Base-by-base conservation (phyloP, 2,797 vertebrate species). In the Diplodus sargus region DNA sequence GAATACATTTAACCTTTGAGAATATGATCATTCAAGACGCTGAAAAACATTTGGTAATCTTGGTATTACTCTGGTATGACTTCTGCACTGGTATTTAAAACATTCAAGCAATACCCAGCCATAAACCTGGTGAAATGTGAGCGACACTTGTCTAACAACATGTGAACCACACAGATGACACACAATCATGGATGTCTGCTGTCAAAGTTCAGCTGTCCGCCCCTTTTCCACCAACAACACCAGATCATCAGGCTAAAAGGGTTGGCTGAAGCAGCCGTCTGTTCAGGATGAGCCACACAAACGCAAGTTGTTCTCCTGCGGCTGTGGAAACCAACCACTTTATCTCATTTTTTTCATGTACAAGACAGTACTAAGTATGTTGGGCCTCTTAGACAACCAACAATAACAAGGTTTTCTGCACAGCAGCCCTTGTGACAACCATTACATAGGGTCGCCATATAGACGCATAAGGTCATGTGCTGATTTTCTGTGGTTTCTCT, bases 351-450 rank as follows among this genome's bases (percentile, higher is more conserved):
- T 74, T 52, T 22, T 25, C 53, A 25, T 16, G 34, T 20, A 39
- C 25, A 52, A n/a, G 34, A 49, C 74, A 75, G 70, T 10, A 7
- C 18, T 3, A 23, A 70, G 48, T 60, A 52, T 70, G 78, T 68
- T 30, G 18, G 16, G 28, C 51, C 39, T 70, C 58, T 58, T 10
- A 63, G 42, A 8, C 10, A 57, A 57, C 69, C 25, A 9, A 67
- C 53, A 82, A 74, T 72, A 71, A 76, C 63, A 68, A 17, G 66
- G 39, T 56, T 71, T 82, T 81, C 65, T 79, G 49, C 56, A 51
- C 9, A 3, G 57, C 28, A 4, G n/a, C 45, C 62, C 81, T 60
- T 59, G 70, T 85, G 78, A 86, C 73, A 65, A 5, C 22, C 67
- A 74, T 76, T 78, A 76, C 12, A 1, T 68, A 70, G 48, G 67